Evolutionary conservation across 2,113 vertebrate genomes (phyloP), one percentile per base, ranked within the genome.

Genomic region (Cololabis saira): DNA sequence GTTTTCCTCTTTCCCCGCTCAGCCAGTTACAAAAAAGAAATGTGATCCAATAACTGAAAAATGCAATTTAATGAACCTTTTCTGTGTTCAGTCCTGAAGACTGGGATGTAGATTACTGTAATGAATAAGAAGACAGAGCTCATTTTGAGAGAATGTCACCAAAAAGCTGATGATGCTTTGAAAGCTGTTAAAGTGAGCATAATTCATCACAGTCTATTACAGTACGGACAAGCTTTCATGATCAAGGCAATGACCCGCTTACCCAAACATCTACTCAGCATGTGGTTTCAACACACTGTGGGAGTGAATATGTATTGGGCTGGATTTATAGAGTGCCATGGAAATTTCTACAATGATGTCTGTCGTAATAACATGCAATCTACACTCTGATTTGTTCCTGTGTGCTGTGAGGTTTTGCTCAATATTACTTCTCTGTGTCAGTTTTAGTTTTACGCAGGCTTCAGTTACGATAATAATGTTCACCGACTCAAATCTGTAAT

Each of bases 11-110:
- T 68, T 61, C 51, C 33, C 60, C 69, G 68, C 77, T 80, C 67
- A 75, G 72, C 59, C 69, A 47, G 74, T 86, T 90, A 80, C 65
- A 16, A 44, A 40, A 87, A 84, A 84, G 74, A 80, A 85, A 89
- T 81, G 85, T 87, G 80, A 84, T 90, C 84, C 89, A 87, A 88
- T 92, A 88, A 83, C 80, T 78, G 62, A 83, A 89, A 50, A 92
- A 91, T 87, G 68, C 49, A 66, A 82, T 86, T 87, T 91, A 90
- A 92, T 89, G 89, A 91, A 90, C 80, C 77, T 82, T 88, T 84
- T 89, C 84, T 79, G 73, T 76, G 80, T 62, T 71, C 70, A 58
- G 81, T 75, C 71, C 81, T 84, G 66, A 82, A 67, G 67, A 80
- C 78, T 44, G 50, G 65, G 66, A 71, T 87, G 77, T 65, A 85